Conservation (phyloP, 2,113 vertebrate genomes). For the Pica pica region DNA sequence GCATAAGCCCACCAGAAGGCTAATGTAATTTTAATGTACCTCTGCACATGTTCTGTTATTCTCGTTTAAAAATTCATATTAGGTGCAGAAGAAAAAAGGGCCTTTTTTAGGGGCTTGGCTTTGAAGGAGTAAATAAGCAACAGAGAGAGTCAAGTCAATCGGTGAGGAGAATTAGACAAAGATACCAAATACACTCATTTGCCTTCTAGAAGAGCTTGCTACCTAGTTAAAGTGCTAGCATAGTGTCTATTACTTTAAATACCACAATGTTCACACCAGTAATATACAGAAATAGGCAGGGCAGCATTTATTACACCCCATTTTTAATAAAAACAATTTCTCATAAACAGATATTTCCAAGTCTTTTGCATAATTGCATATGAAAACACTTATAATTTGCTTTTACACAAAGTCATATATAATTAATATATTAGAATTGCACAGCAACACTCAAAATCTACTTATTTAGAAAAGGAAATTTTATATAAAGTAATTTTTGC, state of each 20-base stretch:
- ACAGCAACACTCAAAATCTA: not conserved
- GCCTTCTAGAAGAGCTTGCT: not conserved
- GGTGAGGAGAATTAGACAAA: not conserved
- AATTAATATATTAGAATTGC: slow-evolving; percentile 16
- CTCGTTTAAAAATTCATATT: not conserved
- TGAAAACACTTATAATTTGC: not conserved
- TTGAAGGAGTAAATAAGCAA: slow-evolving; percentile 27
- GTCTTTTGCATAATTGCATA: not conserved
- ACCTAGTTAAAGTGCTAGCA: slow-evolving; percentile 20
- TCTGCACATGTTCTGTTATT: not conserved
- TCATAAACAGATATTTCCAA: slow-evolving; percentile 42
- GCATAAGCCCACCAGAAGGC: slow-evolving; percentile 4
- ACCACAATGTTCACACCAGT: not conserved
- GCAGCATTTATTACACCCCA: not conserved
- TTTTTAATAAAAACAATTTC: slow-evolving; percentile 43
- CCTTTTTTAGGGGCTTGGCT: not conserved
- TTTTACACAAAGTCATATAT: not conserved
- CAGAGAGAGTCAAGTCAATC: not conserved
- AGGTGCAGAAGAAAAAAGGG: not conserved
- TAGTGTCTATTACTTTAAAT: slow-evolving; percentile 2
- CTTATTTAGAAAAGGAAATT: slow-evolving; percentile 3
- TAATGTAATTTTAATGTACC: not conserved
- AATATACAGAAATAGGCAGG: slow-evolving; percentile 33
- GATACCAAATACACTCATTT: not conserved
- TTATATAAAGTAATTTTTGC: not conserved